Evolutionary conservation across 2,888 invertebrate genomes (phyloP).

Genomic region (Pollenia griseotomentosa): DNA sequence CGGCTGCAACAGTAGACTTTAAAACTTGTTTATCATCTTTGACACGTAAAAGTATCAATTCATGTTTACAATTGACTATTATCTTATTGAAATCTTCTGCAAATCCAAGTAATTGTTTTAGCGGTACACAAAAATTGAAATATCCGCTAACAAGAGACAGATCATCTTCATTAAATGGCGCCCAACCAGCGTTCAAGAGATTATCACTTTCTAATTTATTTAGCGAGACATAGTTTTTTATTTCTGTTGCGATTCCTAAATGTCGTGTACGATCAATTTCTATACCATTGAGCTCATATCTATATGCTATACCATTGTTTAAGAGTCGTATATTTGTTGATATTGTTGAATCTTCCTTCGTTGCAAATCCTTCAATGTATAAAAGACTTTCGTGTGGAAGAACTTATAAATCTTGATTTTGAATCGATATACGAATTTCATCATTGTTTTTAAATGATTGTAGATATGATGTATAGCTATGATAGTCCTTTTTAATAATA

Average conservation of each 20-base stretch:
- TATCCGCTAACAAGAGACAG: slow-evolving; percentile 74
- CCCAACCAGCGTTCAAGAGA: slow-evolving; percentile 71
- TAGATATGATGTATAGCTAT: slow-evolving; percentile 78
- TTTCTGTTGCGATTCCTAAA: slow-evolving; percentile 74
- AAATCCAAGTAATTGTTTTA: slow-evolving; percentile 80
- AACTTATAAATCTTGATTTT: slow-evolving; percentile 66
- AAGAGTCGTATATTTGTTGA: slow-evolving; percentile 27
- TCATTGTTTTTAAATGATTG: slow-evolving; percentile 71
- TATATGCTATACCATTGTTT: no score
- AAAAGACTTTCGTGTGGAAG: slow-evolving; percentile 73
- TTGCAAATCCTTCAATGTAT: slow-evolving; percentile 75
- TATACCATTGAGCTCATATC: slow-evolving; percentile 79
- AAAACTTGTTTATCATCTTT: slow-evolving; percentile 41
- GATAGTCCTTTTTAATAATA: slow-evolving; percentile 75
- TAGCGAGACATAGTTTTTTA: slow-evolving; percentile 77
- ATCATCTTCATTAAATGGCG: slow-evolving; percentile 26
- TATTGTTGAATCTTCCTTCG: slow-evolving; percentile 39
- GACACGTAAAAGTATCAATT: slow-evolving; percentile 73
- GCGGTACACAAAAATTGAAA: slow-evolving; percentile 77
- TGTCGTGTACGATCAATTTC: slow-evolving; percentile 74
- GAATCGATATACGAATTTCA: slow-evolving; percentile 73
- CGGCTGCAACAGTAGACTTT: neutral
- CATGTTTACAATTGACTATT: slow-evolving; percentile 82
- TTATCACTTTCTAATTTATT: slow-evolving; percentile 72
- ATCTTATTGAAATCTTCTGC: slow-evolving; percentile 76